These are phyloP conservation scores for Arctia plantaginis DNA, from an alignment of 2,888 invertebrate species.

Conservation along the genomic window DNA sequence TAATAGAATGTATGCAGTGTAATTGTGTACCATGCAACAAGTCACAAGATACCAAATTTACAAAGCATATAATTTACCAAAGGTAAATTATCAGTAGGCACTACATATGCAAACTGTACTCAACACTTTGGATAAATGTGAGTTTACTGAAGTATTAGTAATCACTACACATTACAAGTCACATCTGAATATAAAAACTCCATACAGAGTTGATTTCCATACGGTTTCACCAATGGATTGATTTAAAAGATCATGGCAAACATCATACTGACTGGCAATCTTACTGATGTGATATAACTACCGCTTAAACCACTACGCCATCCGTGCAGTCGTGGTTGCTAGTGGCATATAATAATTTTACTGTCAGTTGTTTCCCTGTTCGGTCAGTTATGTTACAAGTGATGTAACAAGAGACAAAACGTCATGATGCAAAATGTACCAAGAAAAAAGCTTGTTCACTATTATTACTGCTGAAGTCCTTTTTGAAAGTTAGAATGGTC, in stretches of 20 bases:
- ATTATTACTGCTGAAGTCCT: background rate
- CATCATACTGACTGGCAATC: too few relatives aligned
- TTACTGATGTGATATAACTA: too few relatives aligned
- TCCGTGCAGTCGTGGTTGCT: too few relatives aligned
- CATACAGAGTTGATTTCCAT: too few relatives aligned
- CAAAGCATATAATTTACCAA: conserved; percentile 72
- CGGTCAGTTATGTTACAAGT: background rate
- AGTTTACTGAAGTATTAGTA: background rate
- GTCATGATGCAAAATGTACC: background rate
- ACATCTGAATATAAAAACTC: too few relatives aligned
- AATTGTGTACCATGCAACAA: conserved; percentile 21
- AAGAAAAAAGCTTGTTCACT: background rate
- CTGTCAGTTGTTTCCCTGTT: background rate
- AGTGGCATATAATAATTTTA: background rate
- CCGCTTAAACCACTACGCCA: too few relatives aligned
- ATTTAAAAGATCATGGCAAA: too few relatives aligned
- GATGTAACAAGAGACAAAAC: background rate
- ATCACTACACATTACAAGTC: background rate
- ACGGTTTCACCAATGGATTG: too few relatives aligned
- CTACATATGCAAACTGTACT: conserved; percentile 74
- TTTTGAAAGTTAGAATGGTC: background rate
- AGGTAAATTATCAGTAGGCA: conserved; percentile 82
- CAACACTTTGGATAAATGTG: conserved; percentile 76
- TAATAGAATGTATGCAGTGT: conserved; percentile 36
- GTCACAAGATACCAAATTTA: conserved; percentile 30